phyloP scores from a whole-genome alignment of 2,797 vertebrate species.

The Chanos chanos region DNA sequence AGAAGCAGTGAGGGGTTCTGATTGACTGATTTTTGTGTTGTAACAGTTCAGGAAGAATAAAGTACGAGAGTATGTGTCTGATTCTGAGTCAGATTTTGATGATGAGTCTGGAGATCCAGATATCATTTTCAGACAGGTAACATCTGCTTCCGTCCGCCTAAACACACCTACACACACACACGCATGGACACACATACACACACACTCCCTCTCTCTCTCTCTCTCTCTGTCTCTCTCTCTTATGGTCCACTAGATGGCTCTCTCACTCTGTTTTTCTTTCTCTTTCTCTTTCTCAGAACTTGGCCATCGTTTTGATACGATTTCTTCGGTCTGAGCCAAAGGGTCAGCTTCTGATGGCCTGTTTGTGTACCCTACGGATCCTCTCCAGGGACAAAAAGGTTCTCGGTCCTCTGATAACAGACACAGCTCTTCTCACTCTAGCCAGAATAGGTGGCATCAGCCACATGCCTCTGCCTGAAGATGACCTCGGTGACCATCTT shows the following conservation, averaged over 20 bases:
- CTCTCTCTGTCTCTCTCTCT: background rate
- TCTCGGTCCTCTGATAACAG: constrained; percentile 64
- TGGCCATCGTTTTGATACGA: constrained; percentile 61
- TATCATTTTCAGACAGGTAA: constrained; percentile 67
- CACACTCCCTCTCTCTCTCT: background rate
- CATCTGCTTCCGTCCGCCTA: background rate
- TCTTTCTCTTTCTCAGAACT: constrained; percentile 52
- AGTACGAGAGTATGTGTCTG: constrained; percentile 55
- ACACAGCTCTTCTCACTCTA: constrained; percentile 47
- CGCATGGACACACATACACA: background rate
- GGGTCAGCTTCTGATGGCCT: constrained; percentile 51
- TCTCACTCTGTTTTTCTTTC: background rate
- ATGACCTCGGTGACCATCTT: background rate
- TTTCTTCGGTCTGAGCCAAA: constrained; percentile 56
- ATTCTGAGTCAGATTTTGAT: constrained; percentile 69
- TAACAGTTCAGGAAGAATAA: constrained; percentile 69
- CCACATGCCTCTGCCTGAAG: background rate
- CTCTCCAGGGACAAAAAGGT: constrained; percentile 73
- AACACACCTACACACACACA: background rate
- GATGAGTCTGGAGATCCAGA: constrained; percentile 55
- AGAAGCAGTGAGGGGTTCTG: background rate
- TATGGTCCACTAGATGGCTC: background rate
- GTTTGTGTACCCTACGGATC: constrained; percentile 66
- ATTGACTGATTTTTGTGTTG: background rate
- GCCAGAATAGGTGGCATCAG: constrained; percentile 41